phyloP scores from a whole-genome alignment of 2,888 invertebrate species.

The Ceriagrion tenellum region DNA sequence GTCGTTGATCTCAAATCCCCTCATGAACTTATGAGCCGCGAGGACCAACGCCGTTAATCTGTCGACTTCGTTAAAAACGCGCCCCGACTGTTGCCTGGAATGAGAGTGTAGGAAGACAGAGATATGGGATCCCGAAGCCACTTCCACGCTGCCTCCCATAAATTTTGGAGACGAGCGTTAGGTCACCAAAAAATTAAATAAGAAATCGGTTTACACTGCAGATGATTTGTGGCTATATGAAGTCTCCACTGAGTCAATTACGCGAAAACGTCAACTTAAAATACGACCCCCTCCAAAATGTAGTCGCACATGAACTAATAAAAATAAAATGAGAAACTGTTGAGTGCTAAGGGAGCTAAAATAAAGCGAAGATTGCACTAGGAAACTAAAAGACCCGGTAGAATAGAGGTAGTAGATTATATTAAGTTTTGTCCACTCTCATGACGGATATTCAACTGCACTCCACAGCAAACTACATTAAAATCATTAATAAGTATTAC shows the following conservation, averaged over 20 bases:
- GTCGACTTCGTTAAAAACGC: slow-evolving; percentile 33
- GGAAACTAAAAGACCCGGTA: neutral
- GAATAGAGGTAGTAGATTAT: no score
- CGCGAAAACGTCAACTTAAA: neutral
- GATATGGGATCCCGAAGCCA: neutral
- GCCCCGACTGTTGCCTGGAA: neutral
- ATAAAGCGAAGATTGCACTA: neutral
- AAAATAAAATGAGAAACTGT: neutral
- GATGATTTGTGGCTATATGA: slow-evolving; percentile 14
- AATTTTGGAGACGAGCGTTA: neutral
- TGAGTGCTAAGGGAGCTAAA: neutral
- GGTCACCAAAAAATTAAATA: slow-evolving; percentile 23
- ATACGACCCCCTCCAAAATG: neutral
- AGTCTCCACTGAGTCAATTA: neutral
- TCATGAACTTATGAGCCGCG: slow-evolving; percentile 3
- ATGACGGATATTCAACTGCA: neutral
- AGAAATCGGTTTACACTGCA: neutral
- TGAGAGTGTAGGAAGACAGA: neutral
- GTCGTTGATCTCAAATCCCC: neutral
- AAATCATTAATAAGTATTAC: no score
- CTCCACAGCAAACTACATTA: no score
- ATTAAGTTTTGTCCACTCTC: neutral
- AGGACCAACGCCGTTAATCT: slow-evolving; percentile 35
- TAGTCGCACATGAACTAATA: neutral
- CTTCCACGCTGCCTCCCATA: neutral